Percentiles rank a stretch among this genome's conserved stretches.
phyloP scores from a whole-genome alignment of 2,888 invertebrate genomes.

The Thereva nobilitata region DNA sequence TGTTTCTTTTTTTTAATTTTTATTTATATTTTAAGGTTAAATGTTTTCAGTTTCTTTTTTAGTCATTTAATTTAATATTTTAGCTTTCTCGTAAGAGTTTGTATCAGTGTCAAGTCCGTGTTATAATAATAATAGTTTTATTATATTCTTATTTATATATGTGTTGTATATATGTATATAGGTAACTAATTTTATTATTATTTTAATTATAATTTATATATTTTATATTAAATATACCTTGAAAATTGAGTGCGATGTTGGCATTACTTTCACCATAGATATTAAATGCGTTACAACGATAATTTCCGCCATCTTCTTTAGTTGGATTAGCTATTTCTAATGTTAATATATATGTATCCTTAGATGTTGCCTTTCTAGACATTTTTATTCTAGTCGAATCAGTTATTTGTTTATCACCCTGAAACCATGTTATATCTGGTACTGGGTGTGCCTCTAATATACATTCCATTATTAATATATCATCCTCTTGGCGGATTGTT shows the following conservation, averaged over 20 bases:
- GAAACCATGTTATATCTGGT: conserved; percentile 95
- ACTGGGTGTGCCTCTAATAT: conserved; percentile 92
- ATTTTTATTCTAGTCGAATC: conserved; percentile 85
- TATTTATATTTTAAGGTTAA: no score
- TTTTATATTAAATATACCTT: conserved; percentile 68
- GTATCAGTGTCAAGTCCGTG: neutral
- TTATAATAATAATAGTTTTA: neutral
- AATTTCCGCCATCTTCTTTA: conserved; percentile 96
- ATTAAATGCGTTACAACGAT: conserved; percentile 99
- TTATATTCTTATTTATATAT: neutral
- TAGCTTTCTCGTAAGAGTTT: no score
- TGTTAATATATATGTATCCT: conserved; percentile 89
- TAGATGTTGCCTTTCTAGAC: conserved; percentile 84
- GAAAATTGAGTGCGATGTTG: conserved; percentile 99
- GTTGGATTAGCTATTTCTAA: conserved; percentile 95
- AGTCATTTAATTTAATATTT: no score
- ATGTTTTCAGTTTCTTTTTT: no score
- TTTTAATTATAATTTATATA: neutral
- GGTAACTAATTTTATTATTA: no score
- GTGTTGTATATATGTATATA: no score
- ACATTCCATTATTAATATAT: conserved; percentile 93
- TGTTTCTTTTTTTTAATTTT: no score
- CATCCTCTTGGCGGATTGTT: conserved; percentile 91
- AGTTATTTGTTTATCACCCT: conserved; percentile 81
- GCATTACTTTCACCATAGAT: conserved; percentile 99